Conservation (phyloP, 1,140 invertebrate species). For the Dolichoris vasculosae region DNA sequence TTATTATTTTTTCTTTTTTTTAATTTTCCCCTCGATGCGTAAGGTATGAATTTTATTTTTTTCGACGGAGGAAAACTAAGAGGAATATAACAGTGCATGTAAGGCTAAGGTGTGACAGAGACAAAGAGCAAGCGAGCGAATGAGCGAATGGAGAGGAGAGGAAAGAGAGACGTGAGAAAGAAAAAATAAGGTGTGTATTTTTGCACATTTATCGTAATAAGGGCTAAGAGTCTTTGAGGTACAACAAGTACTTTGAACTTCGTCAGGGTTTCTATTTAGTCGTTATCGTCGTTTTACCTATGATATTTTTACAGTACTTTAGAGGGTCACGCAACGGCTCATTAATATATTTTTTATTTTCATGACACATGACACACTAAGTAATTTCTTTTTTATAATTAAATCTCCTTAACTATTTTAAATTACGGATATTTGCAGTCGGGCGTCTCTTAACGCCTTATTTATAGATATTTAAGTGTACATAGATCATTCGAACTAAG, state of each 20-base stretch:
- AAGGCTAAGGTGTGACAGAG: neutral
- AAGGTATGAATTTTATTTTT: neutral
- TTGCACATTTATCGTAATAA: slow-evolving; percentile 21
- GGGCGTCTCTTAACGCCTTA: slow-evolving; percentile 16
- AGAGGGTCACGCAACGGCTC: slow-evolving; percentile 23
- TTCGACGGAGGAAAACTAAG: slow-evolving; percentile 3
- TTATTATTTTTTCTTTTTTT: no score
- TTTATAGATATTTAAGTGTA: slow-evolving; percentile 41
- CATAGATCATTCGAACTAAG: slow-evolving; percentile 13
- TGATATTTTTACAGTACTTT: slow-evolving; percentile 48
- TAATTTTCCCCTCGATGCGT: neutral
- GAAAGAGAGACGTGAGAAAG: neutral
- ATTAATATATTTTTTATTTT: slow-evolving; percentile 25
- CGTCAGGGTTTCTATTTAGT: slow-evolving; percentile 49
- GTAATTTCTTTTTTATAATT: slow-evolving; percentile 38
- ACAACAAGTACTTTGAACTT: slow-evolving; percentile 54
- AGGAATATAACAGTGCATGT: neutral
- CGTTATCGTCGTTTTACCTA: slow-evolving; percentile 25
- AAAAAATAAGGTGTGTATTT: slow-evolving; percentile 4
- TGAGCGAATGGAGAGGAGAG: neutral
- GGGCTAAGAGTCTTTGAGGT: slow-evolving; percentile 50
- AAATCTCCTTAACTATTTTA: slow-evolving; percentile 50
- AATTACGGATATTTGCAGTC: slow-evolving; percentile 43
- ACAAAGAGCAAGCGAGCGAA: neutral
- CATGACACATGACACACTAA: slow-evolving; percentile 7